Evolutionary conservation across 1,140 invertebrate species (phyloP), one percentile per base, ranked within the genome.

Genomic region (Drosophila novamexicana): DNA sequence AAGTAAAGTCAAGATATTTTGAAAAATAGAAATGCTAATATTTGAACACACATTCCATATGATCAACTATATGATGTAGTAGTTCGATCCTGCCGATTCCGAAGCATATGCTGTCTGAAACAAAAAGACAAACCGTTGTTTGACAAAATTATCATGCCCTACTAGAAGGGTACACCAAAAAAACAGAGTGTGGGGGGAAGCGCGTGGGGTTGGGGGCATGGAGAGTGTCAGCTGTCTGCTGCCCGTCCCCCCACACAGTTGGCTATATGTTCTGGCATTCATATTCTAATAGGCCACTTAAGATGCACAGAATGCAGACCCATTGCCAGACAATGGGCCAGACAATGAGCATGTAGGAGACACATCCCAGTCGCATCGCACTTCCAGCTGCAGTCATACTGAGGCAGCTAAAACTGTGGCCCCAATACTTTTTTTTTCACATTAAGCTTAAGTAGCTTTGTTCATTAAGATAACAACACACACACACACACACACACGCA

Each of bases 201-300:
- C 22, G 22, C 1, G 22, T 22, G 6, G 10, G 10, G 18, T 18
- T 42, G 52, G 37, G 12, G 54, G 7, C 14, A 39, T 54, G 52
- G 37, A 29, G 53, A 57, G 42, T 57, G 40, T 57, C 54, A 42
- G 54, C 54, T 50, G 54, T 59, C 64, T 39, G 64, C 44, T 67
- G 64, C 50, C 18, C 36, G 34, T 16, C n/a, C 65, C 37, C 53
- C 56, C 56, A 57, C 44, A 59, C 42, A 14, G 14, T 50, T 37
- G 44, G 47, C 42, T 59, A 53, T 54, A 42, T 47, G 62, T 39
- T 40, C 14, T 7, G 45, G 61, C 73, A 82, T 81, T 81, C 79
- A 81, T 81, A 81, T 81, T 81, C 79, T 82, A 81, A 81, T 81
- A 68, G 79, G 65, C 79, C 79, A 81, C 79, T 81, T 81, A 75